A percentile compares a stretch with the other conserved stretches of the same genome.
phyloP scores from a whole-genome alignment of 2,113 vertebrate genomes.

The Crotalus horridus region DNA sequence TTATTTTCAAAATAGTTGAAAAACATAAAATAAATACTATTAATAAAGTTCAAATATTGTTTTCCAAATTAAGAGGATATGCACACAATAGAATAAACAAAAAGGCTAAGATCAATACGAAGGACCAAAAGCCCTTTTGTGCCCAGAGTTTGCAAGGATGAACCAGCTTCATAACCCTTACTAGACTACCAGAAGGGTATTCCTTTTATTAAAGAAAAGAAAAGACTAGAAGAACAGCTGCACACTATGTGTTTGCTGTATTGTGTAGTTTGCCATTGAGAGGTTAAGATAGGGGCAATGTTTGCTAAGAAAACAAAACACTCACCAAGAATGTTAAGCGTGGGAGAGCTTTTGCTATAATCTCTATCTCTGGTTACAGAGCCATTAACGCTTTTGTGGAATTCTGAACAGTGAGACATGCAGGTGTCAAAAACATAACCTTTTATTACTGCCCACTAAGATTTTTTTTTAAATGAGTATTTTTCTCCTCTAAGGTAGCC shows the following conservation, averaged over 20 bases:
- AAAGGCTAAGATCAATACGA: background rate
- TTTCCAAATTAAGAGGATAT: background rate
- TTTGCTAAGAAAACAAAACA: background rate
- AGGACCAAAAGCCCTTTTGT: background rate
- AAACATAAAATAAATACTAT: background rate
- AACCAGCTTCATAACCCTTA: background rate
- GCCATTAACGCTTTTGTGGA: conserved; percentile 49
- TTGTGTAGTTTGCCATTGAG: background rate
- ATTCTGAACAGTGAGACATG: conserved; percentile 46
- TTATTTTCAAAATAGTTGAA: background rate
- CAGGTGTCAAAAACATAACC: background rate
- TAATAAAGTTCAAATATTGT: background rate
- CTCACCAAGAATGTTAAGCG: background rate
- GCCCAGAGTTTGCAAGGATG: background rate
- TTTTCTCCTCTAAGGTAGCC: conserved; percentile 49
- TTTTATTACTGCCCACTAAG: background rate
- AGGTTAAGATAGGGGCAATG: background rate
- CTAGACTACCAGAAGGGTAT: background rate
- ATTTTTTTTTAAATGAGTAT: conserved; percentile 45
- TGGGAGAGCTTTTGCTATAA: background rate
- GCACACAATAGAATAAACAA: background rate
- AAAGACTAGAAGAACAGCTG: background rate
- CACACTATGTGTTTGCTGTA: background rate
- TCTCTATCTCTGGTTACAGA: background rate
- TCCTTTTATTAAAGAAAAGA: background rate